These are phyloP conservation scores for Chionoecetes opilio DNA, from an alignment of 1,140 invertebrate species.

Conservation along the genomic window DNA sequence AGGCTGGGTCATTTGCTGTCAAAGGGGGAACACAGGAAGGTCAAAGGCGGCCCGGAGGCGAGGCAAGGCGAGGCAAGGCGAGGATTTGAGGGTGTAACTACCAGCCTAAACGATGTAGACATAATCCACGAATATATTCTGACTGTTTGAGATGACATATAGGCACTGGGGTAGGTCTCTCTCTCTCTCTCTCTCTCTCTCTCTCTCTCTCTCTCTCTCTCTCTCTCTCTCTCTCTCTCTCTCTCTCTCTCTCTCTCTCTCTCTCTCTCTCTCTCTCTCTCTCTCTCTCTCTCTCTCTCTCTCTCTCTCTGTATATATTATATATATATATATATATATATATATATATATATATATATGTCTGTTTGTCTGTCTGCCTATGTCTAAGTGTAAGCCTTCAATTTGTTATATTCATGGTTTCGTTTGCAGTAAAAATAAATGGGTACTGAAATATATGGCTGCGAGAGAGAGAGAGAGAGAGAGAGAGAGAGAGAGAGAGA, in stretches of 20 bases:
- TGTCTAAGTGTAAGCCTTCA: too few relatives aligned
- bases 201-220: constrained; percentile 44
- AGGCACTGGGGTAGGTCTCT: background rate
- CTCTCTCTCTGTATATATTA: background rate
- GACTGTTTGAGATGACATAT: too few relatives aligned
- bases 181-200: background rate
- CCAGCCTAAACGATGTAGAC: too few relatives aligned
- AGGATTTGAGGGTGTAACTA: too few relatives aligned
- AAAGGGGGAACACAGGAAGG: constrained; percentile 19
- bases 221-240: constrained; percentile 46
- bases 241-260: constrained; percentile 46
- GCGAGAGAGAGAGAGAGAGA: too few relatives aligned
- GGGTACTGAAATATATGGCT: too few relatives aligned
- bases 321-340: constrained; percentile 28
- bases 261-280: background rate
- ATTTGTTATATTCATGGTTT: too few relatives aligned
- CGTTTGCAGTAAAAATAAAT: too few relatives aligned
- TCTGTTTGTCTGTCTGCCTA: constrained; percentile 20
- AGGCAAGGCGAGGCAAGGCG: background rate
- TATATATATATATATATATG: constrained; percentile 8
- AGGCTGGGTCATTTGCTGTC: background rate
- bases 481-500: too few relatives aligned
- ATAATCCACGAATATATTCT: too few relatives aligned
- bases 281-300: background rate
- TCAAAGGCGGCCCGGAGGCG: constrained; percentile 49